phyloP scores from a whole-genome alignment of 2,113 vertebrate genomes.

The Aplodontia rufa region DNA sequence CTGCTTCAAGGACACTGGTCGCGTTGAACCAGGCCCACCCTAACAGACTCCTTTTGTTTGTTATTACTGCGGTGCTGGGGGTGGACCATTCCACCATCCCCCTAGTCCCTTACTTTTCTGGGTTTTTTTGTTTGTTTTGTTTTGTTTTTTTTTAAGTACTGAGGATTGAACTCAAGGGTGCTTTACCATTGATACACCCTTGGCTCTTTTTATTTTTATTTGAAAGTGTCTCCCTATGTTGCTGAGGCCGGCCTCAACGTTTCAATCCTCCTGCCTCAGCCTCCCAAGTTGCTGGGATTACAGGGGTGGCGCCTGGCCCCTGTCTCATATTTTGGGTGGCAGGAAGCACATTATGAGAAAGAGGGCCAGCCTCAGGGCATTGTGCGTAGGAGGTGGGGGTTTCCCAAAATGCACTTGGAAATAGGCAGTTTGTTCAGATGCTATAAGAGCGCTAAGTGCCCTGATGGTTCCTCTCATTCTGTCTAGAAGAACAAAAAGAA shows the following conservation, averaged over 20 bases:
- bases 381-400: neutral
- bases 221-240: neutral
- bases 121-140: too few relatives aligned
- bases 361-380: fast-evolving
- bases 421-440: neutral
- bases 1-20: neutral
- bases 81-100: neutral
- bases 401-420: neutral
- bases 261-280: neutral
- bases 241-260: neutral
- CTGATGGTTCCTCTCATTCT: neutral
- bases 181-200: too few relatives aligned
- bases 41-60: neutral
- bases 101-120: too few relatives aligned
- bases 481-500: neutral
- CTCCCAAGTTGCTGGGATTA: too few relatives aligned
- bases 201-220: too few relatives aligned
- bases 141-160: too few relatives aligned
- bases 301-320: too few relatives aligned
- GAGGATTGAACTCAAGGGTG: too few relatives aligned
- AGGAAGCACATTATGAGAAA: neutral
- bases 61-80: neutral
- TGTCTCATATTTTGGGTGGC: neutral
- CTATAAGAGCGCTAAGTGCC: neutral
- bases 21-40: neutral